A percentile compares a stretch with the other conserved stretches of the same genome.
Evolutionary conservation across 2,113 vertebrate genomes (phyloP).

Genomic region (Elgaria multicarinata): DNA sequence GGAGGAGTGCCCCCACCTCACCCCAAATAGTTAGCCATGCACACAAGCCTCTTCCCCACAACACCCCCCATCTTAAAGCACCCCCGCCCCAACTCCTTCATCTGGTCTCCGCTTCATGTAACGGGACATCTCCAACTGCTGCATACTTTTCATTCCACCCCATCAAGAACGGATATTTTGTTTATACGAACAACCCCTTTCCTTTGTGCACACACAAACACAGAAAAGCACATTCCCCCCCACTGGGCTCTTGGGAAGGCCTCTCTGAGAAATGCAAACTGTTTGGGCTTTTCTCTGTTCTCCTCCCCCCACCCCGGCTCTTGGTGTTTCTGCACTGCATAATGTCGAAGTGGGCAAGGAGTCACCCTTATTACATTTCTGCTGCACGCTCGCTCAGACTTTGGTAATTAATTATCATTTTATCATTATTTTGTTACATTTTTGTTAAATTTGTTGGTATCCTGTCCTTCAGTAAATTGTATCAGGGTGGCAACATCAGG

Average conservation of each 20-base stretch:
- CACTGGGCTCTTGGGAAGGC: background rate
- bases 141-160: constrained; percentile 75
- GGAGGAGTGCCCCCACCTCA: constrained; percentile 63
- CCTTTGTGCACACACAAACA: constrained; percentile 42
- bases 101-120: constrained; percentile 68
- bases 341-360: background rate
- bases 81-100: constrained; percentile 38
- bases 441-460: no score
- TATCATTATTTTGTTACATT: background rate
- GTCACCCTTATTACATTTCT: background rate
- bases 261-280: constrained; percentile 21
- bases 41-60: constrained; percentile 58
- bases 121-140: constrained; percentile 65
- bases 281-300: constrained; percentile 15
- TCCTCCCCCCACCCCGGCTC: background rate
- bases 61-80: background rate
- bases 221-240: constrained; percentile 18
- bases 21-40: constrained; percentile 61
- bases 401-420: background rate
- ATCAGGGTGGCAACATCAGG: no score
- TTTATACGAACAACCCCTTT: constrained; percentile 73
- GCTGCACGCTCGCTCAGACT: background rate
- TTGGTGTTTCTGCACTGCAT: background rate
- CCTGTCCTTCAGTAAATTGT: no score
- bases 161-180: constrained; percentile 74